phyloP scores from a whole-genome alignment of 2,888 invertebrate species.

The Apamea monoglypha region DNA sequence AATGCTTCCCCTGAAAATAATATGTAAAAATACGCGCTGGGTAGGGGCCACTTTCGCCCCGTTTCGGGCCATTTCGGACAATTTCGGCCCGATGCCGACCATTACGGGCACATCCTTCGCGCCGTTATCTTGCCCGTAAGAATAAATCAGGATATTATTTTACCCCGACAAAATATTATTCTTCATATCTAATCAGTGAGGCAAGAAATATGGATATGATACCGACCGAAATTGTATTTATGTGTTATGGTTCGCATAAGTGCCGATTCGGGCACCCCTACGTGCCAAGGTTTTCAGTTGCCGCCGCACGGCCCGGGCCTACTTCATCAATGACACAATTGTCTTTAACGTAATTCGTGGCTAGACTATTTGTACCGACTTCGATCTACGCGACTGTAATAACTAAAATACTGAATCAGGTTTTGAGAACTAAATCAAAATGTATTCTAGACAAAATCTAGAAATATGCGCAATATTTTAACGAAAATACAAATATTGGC shows the following conservation, averaged over 20 bases:
- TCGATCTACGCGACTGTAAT: constrained; percentile 9
- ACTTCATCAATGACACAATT: constrained; percentile 55
- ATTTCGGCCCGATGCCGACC: constrained; percentile 73
- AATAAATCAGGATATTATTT: constrained; percentile 88
- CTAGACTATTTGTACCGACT: constrained; percentile 13
- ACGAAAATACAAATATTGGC: constrained; percentile 23
- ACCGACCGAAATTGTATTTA: constrained; percentile 77
- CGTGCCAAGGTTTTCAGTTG: constrained; percentile 60
- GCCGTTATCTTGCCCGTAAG: constrained; percentile 83
- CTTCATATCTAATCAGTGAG: constrained; percentile 87
- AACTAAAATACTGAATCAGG: not conserved
- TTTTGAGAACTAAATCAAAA: not conserved
- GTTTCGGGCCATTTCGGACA: constrained; percentile 81
- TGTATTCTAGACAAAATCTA: not conserved
- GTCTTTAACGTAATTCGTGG: constrained; percentile 41
- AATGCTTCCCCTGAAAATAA: constrained; percentile 84
- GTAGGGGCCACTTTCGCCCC: constrained; percentile 79
- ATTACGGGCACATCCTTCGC: constrained; percentile 84
- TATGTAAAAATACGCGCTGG: constrained; percentile 86
- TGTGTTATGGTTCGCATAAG: constrained; percentile 74
- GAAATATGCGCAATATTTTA: not conserved
- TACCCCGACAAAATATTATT: constrained; percentile 84
- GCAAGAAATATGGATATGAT: constrained; percentile 83
- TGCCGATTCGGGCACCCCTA: constrained; percentile 61
- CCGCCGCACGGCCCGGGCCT: constrained; percentile 26